phyloP scores from a whole-genome alignment of 2,797 vertebrate species.

The Distichodus sexfasciatus region DNA sequence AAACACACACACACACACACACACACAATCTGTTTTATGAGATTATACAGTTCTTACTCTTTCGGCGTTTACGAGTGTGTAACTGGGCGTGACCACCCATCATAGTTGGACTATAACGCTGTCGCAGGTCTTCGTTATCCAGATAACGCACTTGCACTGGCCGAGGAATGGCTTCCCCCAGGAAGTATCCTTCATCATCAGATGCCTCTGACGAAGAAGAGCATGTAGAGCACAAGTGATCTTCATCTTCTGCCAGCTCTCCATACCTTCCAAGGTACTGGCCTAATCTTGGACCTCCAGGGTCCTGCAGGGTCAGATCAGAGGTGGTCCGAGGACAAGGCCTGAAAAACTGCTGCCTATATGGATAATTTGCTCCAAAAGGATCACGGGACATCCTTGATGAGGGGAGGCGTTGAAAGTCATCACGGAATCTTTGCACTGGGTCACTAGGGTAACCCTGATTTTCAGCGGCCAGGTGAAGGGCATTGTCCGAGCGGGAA shows the following conservation, averaged over 20 bases:
- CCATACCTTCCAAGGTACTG: slow-evolving; percentile 73
- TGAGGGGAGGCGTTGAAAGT: slow-evolving; percentile 84
- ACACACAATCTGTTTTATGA: slow-evolving; percentile 74
- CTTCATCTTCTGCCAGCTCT: slow-evolving; percentile 77
- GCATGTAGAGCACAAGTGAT: slow-evolving; percentile 89
- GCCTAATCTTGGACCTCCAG: slow-evolving; percentile 71
- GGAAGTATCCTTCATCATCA: slow-evolving; percentile 92
- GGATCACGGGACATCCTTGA: slow-evolving; percentile 82
- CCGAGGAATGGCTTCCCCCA: slow-evolving; percentile 92
- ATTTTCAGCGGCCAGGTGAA: slow-evolving; percentile 89
- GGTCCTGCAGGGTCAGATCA: slow-evolving; percentile 93
- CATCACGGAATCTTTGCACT: slow-evolving; percentile 83
- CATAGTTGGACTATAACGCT: slow-evolving; percentile 84
- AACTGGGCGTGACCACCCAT: slow-evolving; percentile 82
- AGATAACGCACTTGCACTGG: slow-evolving; percentile 91
- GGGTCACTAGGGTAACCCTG: slow-evolving; percentile 79
- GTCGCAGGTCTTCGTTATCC: slow-evolving; percentile 91
- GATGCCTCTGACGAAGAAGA: slow-evolving; percentile 94
- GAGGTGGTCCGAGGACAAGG: slow-evolving; percentile 95
- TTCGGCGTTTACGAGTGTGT: slow-evolving; percentile 91
- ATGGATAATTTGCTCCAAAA: slow-evolving; percentile 74
- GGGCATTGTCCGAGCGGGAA: slow-evolving; percentile 93
- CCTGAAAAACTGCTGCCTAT: slow-evolving; percentile 81
- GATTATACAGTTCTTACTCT: slow-evolving; percentile 99
- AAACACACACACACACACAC: slow-evolving; percentile 21